Evolutionary conservation across 1,140 invertebrate species (phyloP).

Genomic region (Drosophila sucinea): DNA sequence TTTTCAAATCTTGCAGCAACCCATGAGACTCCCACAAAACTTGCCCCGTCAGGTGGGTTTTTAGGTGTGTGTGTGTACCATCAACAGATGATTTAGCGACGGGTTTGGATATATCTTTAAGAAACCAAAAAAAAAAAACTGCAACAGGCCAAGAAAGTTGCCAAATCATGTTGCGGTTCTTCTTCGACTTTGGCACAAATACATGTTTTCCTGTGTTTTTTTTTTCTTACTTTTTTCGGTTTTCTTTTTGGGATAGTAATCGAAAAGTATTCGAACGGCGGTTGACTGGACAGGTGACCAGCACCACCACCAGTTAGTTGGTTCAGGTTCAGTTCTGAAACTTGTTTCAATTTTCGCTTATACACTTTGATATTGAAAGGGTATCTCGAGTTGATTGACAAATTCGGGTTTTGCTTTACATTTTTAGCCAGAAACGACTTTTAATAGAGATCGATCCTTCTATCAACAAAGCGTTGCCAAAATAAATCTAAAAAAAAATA

Average conservation of each 20-base stretch:
- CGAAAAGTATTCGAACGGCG: constrained; percentile 61
- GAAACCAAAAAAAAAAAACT: constrained; percentile 17
- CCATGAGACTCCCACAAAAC: constrained; percentile 70
- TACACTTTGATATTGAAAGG: constrained; percentile 44
- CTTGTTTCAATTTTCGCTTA: constrained; percentile 73
- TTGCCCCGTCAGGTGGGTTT: constrained; percentile 71
- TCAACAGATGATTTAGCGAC: constrained; percentile 75
- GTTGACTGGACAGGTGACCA: constrained; percentile 73
- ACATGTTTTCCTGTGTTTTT: constrained; percentile 3
- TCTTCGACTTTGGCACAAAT: constrained; percentile 21
- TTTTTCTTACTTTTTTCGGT: constrained; percentile 36
- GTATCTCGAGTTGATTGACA: background rate
- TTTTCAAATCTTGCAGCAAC: constrained; percentile 73
- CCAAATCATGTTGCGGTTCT: constrained; percentile 64
- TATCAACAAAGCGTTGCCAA: too few species aligned
- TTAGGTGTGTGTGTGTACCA: background rate
- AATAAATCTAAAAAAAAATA: too few species aligned
- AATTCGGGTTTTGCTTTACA: too few species aligned
- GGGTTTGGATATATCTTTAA: constrained; percentile 51
- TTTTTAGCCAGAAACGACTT: too few species aligned
- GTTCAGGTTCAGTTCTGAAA: constrained; percentile 73
- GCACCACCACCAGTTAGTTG: constrained; percentile 47
- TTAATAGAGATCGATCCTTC: too few species aligned
- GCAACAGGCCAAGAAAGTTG: constrained; percentile 71
- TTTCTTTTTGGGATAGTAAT: constrained; percentile 54